A percentile compares a stretch with the other conserved stretches of the same genome.
Evolutionary conservation across 2,888 invertebrate genomes (phyloP).

Genomic region (Hydrotaea cyrtoneurina): DNA sequence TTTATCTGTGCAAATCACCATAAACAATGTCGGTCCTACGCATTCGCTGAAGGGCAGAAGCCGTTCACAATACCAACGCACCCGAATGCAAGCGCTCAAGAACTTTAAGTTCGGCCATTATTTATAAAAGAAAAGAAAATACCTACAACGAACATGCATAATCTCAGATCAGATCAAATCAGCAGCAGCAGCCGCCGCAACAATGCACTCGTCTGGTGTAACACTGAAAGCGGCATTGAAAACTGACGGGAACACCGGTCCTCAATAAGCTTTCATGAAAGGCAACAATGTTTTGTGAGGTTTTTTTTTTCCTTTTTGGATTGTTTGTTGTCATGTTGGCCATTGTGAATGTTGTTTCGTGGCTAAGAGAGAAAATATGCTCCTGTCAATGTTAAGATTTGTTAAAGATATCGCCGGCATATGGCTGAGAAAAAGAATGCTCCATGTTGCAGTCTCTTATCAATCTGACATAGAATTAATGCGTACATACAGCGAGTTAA

Average conservation of each 20-base stretch:
- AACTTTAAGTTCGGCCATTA: constrained; percentile 12
- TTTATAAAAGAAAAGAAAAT: constrained; percentile 16
- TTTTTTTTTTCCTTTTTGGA: too few species aligned
- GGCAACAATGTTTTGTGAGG: constrained; percentile 15
- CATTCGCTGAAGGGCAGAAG: constrained; percentile 1
- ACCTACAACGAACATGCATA: not conserved
- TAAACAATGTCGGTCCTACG: constrained; percentile 15
- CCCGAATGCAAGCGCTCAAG: constrained; percentile 2
- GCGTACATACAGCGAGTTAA: constrained; percentile 13
- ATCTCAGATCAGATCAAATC: constrained; percentile 31
- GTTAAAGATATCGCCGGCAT: constrained; percentile 47
- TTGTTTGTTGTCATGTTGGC: too few species aligned
- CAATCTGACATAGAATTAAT: constrained; percentile 38
- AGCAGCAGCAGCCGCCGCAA: constrained; percentile 13
- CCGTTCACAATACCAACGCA: not conserved
- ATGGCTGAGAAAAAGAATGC: not conserved
- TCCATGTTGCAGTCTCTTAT: constrained; percentile 18
- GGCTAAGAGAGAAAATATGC: constrained; percentile 63
- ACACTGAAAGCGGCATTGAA: constrained; percentile 8
- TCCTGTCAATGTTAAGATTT: constrained; percentile 64
- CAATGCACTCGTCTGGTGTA: not conserved
- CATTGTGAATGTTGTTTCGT: constrained; percentile 14
- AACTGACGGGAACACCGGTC: not conserved
- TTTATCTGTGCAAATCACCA: too few species aligned
- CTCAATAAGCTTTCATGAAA: constrained; percentile 5